phyloP scores from a whole-genome alignment of 2,113 vertebrate species.

The Burhinus bistriatus region DNA sequence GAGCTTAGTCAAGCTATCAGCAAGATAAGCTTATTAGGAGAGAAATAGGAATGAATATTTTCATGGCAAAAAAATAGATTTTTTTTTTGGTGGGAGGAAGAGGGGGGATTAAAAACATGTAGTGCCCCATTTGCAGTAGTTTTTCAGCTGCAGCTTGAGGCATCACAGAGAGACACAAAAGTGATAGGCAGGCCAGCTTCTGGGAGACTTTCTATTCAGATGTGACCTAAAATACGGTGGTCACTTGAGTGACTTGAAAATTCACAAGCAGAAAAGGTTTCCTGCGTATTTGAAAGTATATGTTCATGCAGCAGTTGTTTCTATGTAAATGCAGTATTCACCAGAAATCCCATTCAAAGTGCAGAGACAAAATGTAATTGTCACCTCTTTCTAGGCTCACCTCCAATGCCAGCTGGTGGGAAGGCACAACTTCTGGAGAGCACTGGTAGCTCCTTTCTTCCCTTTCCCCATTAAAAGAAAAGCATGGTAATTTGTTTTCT shows the following conservation, averaged over 20 bases:
- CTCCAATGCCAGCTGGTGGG: neutral
- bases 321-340: neutral
- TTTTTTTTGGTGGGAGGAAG: neutral
- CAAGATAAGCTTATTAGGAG: slow-evolving; percentile 23
- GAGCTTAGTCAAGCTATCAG: slow-evolving; percentile 36
- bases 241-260: neutral
- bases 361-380: neutral
- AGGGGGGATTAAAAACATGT: neutral
- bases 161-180: neutral
- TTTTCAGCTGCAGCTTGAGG: neutral
- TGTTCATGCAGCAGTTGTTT: neutral
- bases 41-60: slow-evolving; percentile 12
- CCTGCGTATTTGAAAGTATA: neutral
- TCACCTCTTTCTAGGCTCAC: neutral
- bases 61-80: neutral
- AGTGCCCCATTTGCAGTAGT: neutral
- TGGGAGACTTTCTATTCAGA: neutral
- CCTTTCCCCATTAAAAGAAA: neutral
- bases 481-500: neutral
- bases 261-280: neutral
- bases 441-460: neutral
- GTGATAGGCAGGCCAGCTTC: neutral
- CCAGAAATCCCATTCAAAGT: neutral
- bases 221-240: neutral
- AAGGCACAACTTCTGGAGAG: neutral